phyloP scores from a whole-genome alignment of 2,113 vertebrate species.

The Eira barbara region DNA sequence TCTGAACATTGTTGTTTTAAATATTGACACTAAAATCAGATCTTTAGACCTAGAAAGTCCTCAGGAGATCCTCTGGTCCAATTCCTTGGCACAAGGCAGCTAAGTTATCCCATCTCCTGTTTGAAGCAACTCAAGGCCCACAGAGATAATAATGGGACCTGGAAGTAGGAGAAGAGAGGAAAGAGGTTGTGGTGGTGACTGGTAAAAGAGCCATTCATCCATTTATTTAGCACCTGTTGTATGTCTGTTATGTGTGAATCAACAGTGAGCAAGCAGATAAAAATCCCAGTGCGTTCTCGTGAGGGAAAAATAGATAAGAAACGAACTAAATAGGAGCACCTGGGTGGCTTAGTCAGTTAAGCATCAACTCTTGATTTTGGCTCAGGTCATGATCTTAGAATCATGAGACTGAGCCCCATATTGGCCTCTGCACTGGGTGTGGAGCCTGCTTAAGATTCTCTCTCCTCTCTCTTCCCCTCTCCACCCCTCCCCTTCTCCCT shows the following conservation, averaged over 20 bases:
- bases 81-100: background rate
- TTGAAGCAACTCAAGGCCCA: background rate
- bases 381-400: background rate
- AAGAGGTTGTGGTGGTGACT: background rate
- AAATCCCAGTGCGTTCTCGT: background rate
- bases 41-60: background rate
- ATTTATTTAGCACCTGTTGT: background rate
- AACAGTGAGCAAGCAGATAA: background rate
- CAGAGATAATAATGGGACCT: background rate
- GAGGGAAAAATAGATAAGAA: background rate
- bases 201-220: background rate
- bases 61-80: background rate
- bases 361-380: background rate
- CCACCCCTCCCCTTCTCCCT: background rate
- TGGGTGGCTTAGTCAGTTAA: background rate
- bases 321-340: background rate
- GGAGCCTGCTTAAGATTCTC: background rate
- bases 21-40: constrained; percentile 4
- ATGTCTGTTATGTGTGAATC: background rate
- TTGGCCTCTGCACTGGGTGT: background rate
- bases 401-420: background rate
- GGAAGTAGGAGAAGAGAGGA: background rate
- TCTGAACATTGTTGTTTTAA: background rate
- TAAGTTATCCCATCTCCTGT: background rate
- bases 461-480: background rate